A percentile compares a stretch with the other conserved stretches of the same genome.
These are phyloP conservation scores for Callyntrura sp. DNA, from an alignment of 2,888 invertebrate genomes.

Conservation along the genomic window DNA sequence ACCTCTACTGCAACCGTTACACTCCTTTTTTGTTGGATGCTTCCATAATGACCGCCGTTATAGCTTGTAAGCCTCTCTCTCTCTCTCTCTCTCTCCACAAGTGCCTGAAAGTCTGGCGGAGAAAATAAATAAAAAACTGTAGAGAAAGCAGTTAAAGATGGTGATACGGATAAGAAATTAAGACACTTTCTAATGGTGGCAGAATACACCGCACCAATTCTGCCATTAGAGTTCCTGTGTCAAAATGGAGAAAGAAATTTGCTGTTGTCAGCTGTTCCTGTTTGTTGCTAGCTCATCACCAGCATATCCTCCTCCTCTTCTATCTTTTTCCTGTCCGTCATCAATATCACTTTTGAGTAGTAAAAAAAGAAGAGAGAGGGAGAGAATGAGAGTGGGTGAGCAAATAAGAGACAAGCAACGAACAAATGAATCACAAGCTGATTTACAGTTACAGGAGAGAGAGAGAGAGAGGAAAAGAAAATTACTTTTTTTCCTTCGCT, in stretches of 20 bases:
- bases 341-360: conserved; percentile 70
- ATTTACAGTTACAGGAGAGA: not conserved
- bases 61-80: not conserved
- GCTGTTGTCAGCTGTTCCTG: conserved; percentile 55
- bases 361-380: no score
- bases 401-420: conserved; percentile 60
- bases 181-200: conserved; percentile 51
- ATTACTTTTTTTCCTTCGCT: no score
- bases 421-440: conserved; percentile 68
- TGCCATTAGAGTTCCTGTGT: conserved; percentile 42
- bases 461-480: not conserved
- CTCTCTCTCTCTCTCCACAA: no score
- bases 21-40: not conserved
- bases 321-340: conserved; percentile 39
- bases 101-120: not conserved
- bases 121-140: conserved; percentile 4
- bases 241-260: no score
- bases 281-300: conserved; percentile 61
- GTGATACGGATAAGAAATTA: conserved; percentile 70
- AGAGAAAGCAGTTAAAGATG: conserved; percentile 6
- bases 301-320: no score
- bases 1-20: not conserved
- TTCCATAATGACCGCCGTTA: not conserved
- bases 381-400: conserved; percentile 48
- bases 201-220: not conserved